phyloP scores from a whole-genome alignment of 2,888 invertebrate genomes.

The Matsumyia berberina region DNA sequence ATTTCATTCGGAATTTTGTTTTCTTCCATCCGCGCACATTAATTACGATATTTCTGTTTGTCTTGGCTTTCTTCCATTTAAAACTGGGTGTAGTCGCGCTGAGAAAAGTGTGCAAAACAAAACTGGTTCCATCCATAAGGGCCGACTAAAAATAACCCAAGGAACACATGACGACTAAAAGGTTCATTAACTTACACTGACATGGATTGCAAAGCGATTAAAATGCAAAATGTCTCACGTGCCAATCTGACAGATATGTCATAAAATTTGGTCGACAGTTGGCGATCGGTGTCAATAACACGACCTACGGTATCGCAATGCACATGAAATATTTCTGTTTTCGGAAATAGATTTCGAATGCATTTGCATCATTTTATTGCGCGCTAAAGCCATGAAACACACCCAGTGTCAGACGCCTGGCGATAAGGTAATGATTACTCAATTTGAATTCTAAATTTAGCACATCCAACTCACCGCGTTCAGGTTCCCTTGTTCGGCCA shows the following conservation, averaged over 20 bases:
- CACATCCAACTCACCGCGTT: constrained; percentile 79
- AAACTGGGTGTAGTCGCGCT: neutral
- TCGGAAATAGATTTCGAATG: constrained; percentile 5
- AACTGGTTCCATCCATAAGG: constrained; percentile 16
- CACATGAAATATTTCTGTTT: neutral
- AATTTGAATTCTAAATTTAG: constrained; percentile 37
- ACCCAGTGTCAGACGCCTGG: neutral
- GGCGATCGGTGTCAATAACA: constrained; percentile 14
- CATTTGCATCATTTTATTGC: neutral
- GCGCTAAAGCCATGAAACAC: constrained; percentile 3
- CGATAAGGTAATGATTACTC: constrained; percentile 36
- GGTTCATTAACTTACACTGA: too few relatives aligned
- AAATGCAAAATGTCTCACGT: constrained; percentile 10
- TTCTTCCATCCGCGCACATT: neutral
- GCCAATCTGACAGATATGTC: neutral
- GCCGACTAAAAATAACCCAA: neutral
- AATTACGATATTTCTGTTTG: constrained; percentile 10
- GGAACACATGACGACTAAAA: neutral
- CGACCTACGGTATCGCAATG: constrained; percentile 25
- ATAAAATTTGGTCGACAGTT: too few relatives aligned
- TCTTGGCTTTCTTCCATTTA: neutral
- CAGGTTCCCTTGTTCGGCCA: constrained; percentile 29
- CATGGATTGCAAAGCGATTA: neutral
- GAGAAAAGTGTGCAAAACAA: neutral
- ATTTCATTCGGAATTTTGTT: constrained; percentile 14